Evolutionary conservation across 2,888 invertebrate genomes (phyloP), one percentile per base, ranked within the genome.

Genomic region (Cosmia trapezina): DNA sequence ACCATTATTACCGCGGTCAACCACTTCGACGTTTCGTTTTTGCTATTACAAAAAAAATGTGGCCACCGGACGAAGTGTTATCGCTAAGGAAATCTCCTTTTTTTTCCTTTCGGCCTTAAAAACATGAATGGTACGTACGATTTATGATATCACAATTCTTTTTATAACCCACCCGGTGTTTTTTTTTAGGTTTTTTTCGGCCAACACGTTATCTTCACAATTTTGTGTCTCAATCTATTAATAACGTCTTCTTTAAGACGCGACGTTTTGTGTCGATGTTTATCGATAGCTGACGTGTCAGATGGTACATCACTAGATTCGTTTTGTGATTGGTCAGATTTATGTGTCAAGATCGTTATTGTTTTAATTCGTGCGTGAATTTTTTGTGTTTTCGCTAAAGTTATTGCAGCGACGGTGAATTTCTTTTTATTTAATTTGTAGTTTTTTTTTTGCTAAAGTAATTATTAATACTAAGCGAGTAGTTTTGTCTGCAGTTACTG

Each of bases 201-300:
- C 86, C 88, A 83, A 78, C 80, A 88, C 88, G 90, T 94, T 95
- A 94, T 95, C 95, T 93, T 86, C 86, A 89, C 93, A 93, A 94
- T 93, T 95, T 94, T 94, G 94, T 95, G 94, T 95, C 95, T 95
- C 94, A 94, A 95, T 96, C 95, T 94, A 95, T 95, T 96, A 95
- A 95, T 95, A 94, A 95, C 91, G 95, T 94, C 93, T 94, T 93
- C 92, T 94, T 94, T 93, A 93, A 91, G 90, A 89, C 89, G 90
- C 89, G 91, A 91, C 92, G 90, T 93, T 92, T 93, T 91, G 90
- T 93, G 89, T 87, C 84, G 91, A 88, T 88, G 88, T 90, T 90
- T 88, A 91, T 91, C 91, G 94, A 94, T 93, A 92, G 90, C 66
- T 80, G 80, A 83, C 85, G 86, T 86, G 88, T 81, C 78, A 77